Evolutionary conservation across 1,140 invertebrate genomes (phyloP).

Genomic region (Tetramorium simillimum): DNA sequence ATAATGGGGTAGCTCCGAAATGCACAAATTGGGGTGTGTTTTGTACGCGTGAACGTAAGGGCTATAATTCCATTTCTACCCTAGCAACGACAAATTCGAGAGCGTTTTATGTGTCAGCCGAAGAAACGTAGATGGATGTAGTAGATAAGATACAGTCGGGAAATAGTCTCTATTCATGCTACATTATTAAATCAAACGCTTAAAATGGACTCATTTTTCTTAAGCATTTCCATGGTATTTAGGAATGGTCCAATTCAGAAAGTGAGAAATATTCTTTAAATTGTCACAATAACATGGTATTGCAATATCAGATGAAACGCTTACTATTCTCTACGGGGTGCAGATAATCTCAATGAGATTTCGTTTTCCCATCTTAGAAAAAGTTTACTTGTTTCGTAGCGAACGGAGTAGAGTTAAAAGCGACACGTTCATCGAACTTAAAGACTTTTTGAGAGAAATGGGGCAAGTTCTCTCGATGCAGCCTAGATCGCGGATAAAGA

Average conservation of each 20-base stretch:
- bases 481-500: constrained; percentile 51
- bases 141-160: neutral
- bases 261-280: neutral
- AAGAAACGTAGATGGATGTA: neutral
- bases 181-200: neutral
- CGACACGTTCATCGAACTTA: constrained; percentile 62
- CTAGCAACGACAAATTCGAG: constrained; percentile 22
- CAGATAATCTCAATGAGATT: constrained; percentile 56
- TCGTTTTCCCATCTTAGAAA: constrained; percentile 46
- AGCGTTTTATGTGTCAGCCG: constrained; percentile 13
- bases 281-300: neutral
- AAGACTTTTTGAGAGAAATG: constrained; percentile 58
- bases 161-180: constrained; percentile 17
- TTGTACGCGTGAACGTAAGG: constrained; percentile 11
- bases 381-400: constrained; percentile 60
- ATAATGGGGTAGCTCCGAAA: constrained; percentile 23
- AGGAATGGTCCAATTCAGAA: neutral
- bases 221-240: neutral
- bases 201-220: neutral
- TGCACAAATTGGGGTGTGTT: constrained; percentile 29
- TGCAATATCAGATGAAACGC: neutral
- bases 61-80: constrained; percentile 45
- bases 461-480: constrained; percentile 48
- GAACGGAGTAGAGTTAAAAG: constrained; percentile 35
- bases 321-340: constrained; percentile 19